Percentiles rank a stretch among this genome's conserved stretches.
Conservation (phyloP, 2,113 vertebrate genomes). For the Salvelinus alpinus region DNA sequence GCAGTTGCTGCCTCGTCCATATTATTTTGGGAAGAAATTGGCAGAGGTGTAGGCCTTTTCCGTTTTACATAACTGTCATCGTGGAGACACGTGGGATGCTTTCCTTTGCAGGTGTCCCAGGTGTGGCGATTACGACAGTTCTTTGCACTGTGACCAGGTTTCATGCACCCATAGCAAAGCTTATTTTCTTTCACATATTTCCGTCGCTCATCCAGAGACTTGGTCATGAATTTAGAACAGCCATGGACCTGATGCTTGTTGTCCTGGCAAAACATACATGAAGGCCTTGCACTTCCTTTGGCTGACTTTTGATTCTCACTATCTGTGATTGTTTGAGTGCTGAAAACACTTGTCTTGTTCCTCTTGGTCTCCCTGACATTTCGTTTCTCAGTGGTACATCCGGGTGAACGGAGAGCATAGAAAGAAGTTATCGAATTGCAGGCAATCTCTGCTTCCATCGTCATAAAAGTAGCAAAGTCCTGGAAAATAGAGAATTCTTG, state of each 20-base stretch:
- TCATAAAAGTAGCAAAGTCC: slow-evolving; percentile 21
- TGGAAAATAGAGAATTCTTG: slow-evolving; percentile 15
- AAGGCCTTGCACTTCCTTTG: neutral
- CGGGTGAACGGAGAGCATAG: neutral
- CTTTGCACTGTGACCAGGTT: neutral
- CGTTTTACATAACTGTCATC: neutral
- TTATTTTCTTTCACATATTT: neutral
- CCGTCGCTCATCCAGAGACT: neutral
- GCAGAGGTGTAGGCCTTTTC: too few species aligned
- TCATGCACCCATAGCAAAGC: neutral
- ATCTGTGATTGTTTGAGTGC: neutral
- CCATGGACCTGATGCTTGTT: neutral
- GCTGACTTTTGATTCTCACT: neutral
- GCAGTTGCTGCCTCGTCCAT: neutral
- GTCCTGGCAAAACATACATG: neutral
- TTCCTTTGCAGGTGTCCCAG: neutral
- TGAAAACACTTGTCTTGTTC: slow-evolving; percentile 6
- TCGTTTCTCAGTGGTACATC: neutral
- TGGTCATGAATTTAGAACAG: neutral
- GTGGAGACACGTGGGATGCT: neutral
- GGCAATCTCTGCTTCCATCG: slow-evolving; percentile 17
- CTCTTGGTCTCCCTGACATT: neutral
- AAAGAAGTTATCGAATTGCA: slow-evolving; percentile 23
- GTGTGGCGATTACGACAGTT: neutral
- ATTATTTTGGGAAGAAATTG: neutral